Conservation (phyloP, 2,888 invertebrate genomes). For the Sinohyriopsis cumingii region DNA sequence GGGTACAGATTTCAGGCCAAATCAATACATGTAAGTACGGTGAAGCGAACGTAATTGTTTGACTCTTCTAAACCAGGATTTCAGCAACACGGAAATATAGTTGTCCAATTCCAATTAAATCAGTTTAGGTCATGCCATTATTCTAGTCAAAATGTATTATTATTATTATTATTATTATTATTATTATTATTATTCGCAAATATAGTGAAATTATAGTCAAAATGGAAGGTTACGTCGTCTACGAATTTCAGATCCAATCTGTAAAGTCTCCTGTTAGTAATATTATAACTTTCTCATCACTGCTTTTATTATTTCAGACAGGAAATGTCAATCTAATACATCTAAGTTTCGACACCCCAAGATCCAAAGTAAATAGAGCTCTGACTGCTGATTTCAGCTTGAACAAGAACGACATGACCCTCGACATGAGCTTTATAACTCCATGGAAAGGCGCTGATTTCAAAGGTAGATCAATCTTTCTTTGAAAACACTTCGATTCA, state of each 20-base stretch:
- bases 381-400: constrained; percentile 70
- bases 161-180: too few relatives aligned
- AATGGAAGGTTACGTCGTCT: too few relatives aligned
- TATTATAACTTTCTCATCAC: background rate
- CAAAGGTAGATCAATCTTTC: constrained; percentile 32
- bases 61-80: too few relatives aligned
- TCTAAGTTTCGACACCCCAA: constrained; percentile 84
- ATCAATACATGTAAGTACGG: constrained; percentile 47
- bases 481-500: background rate
- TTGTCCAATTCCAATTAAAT: too few relatives aligned
- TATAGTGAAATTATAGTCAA: too few relatives aligned
- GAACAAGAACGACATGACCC: constrained; percentile 51
- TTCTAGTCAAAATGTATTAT: too few relatives aligned
- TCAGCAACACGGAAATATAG: too few relatives aligned
- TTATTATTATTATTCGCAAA: too few relatives aligned
- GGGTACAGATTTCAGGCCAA: constrained; percentile 62
- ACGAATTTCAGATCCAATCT: too few relatives aligned
- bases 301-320: constrained; percentile 34
- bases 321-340: constrained; percentile 34
- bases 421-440: constrained; percentile 55
- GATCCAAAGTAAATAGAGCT: constrained; percentile 81
- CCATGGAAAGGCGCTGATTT: constrained; percentile 65
- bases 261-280: too few relatives aligned
- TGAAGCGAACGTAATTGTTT: too few relatives aligned
- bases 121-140: too few relatives aligned